Evolutionary conservation across 2,888 invertebrate genomes (phyloP).

Genomic region (Copidosoma aretas): DNA sequence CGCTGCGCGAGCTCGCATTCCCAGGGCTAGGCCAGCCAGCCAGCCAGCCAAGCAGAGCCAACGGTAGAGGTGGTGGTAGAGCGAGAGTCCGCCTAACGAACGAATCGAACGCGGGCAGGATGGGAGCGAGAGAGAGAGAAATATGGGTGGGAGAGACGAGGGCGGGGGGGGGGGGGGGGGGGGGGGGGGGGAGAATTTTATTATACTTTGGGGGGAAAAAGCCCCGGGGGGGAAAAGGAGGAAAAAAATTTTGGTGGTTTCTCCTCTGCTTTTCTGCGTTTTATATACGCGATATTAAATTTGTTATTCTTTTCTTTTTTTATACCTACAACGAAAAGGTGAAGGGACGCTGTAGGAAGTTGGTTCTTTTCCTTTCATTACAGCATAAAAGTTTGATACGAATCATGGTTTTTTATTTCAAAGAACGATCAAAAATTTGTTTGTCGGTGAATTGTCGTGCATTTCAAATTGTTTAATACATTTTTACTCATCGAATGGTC

Average conservation of each 20-base stretch:
- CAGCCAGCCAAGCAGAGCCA: too few species aligned
- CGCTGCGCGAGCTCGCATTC: slow-evolving; percentile 57
- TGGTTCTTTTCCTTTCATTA: background rate
- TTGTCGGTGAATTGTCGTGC: too few species aligned
- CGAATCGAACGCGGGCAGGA: slow-evolving; percentile 45
- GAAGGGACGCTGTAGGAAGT: too few species aligned
- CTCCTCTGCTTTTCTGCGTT: slow-evolving; percentile 19
- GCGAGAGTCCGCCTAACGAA: slow-evolving; percentile 48
- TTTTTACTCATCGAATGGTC: too few species aligned
- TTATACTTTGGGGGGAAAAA: slow-evolving; percentile 27
- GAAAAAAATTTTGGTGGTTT: slow-evolving; percentile 26
- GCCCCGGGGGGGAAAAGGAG: slow-evolving; percentile 24
- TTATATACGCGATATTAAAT: too few species aligned
- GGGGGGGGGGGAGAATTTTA: slow-evolving; percentile 32
- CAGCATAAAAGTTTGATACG: too few species aligned
- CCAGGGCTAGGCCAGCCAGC: slow-evolving; percentile 55
- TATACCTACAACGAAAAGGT: too few species aligned
- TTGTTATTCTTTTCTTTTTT: background rate
- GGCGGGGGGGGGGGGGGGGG: slow-evolving; percentile 11
- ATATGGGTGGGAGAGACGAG: background rate
- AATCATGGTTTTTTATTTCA: too few species aligned
- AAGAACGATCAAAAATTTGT: too few species aligned
- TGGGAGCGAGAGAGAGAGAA: slow-evolving; percentile 5
- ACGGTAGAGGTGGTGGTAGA: background rate
- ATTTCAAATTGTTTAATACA: too few species aligned